phyloP scores from a whole-genome alignment of 2,113 vertebrate genomes.

The Hipposideros armiger region DNA sequence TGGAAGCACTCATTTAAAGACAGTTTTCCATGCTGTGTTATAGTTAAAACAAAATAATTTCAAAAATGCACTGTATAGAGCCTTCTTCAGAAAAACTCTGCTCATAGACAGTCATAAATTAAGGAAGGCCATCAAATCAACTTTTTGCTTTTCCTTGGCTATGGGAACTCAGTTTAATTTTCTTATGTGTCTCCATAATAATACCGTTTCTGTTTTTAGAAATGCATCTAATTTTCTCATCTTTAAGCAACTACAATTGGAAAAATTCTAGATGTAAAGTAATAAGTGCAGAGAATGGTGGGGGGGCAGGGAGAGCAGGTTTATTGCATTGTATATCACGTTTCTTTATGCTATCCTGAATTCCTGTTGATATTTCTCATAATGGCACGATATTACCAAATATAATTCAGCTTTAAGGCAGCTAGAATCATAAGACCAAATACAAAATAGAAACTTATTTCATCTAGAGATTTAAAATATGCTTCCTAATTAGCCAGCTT shows the following conservation, averaged over 20 bases:
- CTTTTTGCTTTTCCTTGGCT: not conserved
- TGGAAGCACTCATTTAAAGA: not conserved
- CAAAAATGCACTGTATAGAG: not conserved
- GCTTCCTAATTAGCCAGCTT: conserved; percentile 23
- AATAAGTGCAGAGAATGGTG: conserved; percentile 25
- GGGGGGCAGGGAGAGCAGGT: not conserved
- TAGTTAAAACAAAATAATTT: not conserved
- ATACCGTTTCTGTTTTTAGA: conserved; percentile 40
- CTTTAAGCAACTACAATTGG: not conserved
- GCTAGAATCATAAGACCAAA: conserved; percentile 44
- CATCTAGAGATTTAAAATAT: conserved; percentile 22
- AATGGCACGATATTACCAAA: conserved; percentile 15
- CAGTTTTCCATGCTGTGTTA: not conserved
- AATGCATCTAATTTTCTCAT: conserved; percentile 27
- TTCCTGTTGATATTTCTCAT: conserved; percentile 8
- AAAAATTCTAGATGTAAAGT: conserved; percentile 57
- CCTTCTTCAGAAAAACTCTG: not conserved
- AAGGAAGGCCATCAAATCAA: not conserved
- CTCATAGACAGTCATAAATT: not conserved
- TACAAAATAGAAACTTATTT: conserved; percentile 19
- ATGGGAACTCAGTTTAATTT: not conserved
- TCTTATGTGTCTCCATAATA: not conserved
- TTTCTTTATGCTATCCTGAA: conserved; percentile 8
- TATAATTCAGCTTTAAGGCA: conserved; percentile 47
- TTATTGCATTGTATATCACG: conserved; percentile 20